Conservation (phyloP, 2,888 invertebrate species). For the Xylota segnis region DNA sequence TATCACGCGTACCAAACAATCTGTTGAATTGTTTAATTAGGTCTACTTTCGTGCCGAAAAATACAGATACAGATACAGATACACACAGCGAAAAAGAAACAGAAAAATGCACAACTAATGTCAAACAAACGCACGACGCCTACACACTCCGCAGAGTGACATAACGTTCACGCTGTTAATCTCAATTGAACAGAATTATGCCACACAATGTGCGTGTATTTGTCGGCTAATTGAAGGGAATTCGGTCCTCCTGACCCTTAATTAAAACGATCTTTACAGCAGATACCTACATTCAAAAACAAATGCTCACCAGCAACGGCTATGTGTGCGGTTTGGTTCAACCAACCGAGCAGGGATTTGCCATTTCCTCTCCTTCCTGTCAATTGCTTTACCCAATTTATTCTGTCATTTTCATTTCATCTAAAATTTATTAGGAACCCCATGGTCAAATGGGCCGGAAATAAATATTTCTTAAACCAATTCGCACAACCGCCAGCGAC, state of each 20-base stretch:
- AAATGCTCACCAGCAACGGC: conserved; percentile 1
- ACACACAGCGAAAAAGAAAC: not conserved
- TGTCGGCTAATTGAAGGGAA: conserved; percentile 35
- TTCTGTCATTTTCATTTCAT: conserved; percentile 24
- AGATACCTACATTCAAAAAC: conserved; percentile 2
- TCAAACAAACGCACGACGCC: conserved; percentile 42
- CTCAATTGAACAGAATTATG: conserved; percentile 45
- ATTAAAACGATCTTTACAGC: conserved; percentile 18
- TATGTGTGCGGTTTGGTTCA: not conserved
- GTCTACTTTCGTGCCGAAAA: conserved; percentile 23
- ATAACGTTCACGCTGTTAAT: conserved; percentile 30
- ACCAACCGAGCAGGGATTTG: conserved; percentile 16
- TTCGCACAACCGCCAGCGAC: conserved; percentile 13
- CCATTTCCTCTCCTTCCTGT: conserved; percentile 43
- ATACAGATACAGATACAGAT: not conserved
- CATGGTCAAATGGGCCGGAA: conserved; percentile 45
- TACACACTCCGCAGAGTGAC: conserved; percentile 15
- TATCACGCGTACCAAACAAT: conserved; percentile 53
- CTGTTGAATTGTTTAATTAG: conserved; percentile 54
- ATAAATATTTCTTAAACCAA: conserved; percentile 8
- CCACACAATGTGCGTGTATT: conserved; percentile 4
- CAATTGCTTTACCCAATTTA: conserved; percentile 46
- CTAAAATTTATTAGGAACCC: conserved; percentile 32
- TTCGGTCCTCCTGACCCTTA: conserved; percentile 14
- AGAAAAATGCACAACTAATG: conserved; percentile 21